Percentiles rank a stretch among this genome's conserved stretches.
These are phyloP conservation scores for Nothocercus nigrocapillus DNA, from an alignment of 2,113 vertebrate genomes.

Conservation along the genomic window DNA sequence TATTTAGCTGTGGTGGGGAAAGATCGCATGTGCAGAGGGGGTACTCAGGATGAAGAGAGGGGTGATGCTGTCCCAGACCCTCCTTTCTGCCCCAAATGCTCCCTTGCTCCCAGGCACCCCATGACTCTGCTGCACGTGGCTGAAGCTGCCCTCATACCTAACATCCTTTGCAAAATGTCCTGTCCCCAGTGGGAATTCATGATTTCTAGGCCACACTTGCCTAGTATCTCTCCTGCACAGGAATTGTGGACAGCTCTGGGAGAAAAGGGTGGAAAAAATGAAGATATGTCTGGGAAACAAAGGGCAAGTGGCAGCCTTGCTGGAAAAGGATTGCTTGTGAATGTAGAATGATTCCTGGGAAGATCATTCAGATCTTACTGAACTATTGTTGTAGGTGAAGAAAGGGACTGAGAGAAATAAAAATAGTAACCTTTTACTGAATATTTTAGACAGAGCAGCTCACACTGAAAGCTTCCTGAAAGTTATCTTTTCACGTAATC, in stretches of 20 bases:
- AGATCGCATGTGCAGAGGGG: not conserved
- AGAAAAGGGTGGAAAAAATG: not conserved
- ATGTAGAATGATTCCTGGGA: conserved; percentile 5
- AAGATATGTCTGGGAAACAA: not conserved
- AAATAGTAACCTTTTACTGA: conserved; percentile 45
- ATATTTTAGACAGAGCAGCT: conserved; percentile 1
- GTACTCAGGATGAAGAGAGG: not conserved
- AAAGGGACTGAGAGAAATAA: conserved; percentile 1
- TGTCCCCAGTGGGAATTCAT: not conserved
- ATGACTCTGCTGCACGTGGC: not conserved
- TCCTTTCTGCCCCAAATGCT: not conserved
- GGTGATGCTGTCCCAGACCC: not conserved
- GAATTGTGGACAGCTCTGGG: not conserved
- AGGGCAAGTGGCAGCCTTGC: rapidly evolving
- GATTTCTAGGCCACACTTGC: not conserved
- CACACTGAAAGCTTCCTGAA: not conserved
- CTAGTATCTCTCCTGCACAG: not conserved
- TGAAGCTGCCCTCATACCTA: not conserved
- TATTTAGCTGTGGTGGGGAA: no score
- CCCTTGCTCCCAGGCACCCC: not conserved
- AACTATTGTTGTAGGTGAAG: not conserved
- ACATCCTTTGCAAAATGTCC: not conserved
- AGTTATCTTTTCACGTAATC: not conserved
- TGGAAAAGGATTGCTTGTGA: not conserved
- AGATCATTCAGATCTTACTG: not conserved